phyloP scores from a whole-genome alignment of 2,797 vertebrate species.

The Martes flavigula region DNA sequence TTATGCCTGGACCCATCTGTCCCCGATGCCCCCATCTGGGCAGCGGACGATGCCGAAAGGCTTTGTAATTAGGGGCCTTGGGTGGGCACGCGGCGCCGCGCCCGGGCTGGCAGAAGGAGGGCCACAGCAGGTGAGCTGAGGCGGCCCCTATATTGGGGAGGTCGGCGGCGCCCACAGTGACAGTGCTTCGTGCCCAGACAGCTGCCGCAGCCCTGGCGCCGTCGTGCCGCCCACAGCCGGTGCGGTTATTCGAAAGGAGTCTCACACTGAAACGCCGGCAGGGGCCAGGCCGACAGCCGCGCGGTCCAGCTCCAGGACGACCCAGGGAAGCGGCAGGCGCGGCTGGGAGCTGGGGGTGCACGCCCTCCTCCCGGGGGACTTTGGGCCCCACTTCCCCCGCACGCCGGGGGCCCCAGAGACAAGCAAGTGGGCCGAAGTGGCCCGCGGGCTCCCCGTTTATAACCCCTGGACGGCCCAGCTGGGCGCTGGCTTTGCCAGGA shows the following conservation, averaged over 20 bases:
- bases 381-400: rapidly evolving
- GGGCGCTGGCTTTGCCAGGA: not conserved
- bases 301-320: rapidly evolving
- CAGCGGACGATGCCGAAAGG: conserved; percentile 51
- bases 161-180: conserved; percentile 76
- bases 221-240: not conserved
- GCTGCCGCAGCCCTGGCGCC: conserved; percentile 61
- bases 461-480: rapidly evolving
- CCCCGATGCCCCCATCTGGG: conserved; percentile 46
- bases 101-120: conserved; percentile 39
- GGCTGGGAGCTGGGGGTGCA: not conserved
- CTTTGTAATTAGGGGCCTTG: conserved; percentile 78
- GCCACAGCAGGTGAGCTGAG: conserved; percentile 78
- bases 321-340: rapidly evolving
- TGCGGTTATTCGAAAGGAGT: not conserved
- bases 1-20: conserved; percentile 35
- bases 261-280: not conserved
- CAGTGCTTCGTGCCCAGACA: conserved; percentile 78
- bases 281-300: not conserved
- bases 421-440: rapidly evolving
- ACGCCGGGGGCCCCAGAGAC: rapidly evolving
- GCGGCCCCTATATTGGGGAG: conserved; percentile 78
- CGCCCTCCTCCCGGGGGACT: rapidly evolving
- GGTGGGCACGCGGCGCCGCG: conserved; percentile 39
- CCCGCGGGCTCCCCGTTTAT: not conserved